phyloP scores from a whole-genome alignment of 2,888 invertebrate genomes.

The Amphipyra berbera region DNA sequence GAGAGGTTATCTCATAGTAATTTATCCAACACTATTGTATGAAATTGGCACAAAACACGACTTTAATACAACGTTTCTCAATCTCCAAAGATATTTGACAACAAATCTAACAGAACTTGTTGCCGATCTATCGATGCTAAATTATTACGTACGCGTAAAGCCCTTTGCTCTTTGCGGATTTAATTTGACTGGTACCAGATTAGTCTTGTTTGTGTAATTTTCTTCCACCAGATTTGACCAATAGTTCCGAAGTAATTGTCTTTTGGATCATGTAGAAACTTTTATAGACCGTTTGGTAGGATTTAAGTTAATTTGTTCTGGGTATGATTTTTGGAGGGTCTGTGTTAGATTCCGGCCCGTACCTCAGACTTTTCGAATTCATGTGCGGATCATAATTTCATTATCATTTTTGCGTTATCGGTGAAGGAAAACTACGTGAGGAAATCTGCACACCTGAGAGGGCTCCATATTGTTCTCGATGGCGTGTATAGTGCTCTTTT shows the following conservation, averaged over 20 bases:
- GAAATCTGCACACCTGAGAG: too few species aligned
- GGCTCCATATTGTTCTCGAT: too few species aligned
- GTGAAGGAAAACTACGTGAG: too few species aligned
- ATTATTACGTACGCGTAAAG: slow-evolving; percentile 19
- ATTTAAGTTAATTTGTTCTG: slow-evolving; percentile 19
- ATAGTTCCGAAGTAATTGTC: slow-evolving; percentile 19
- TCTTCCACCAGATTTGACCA: slow-evolving; percentile 11
- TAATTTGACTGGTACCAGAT: slow-evolving; percentile 27
- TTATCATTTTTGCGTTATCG: too few species aligned
- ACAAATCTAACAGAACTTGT: slow-evolving; percentile 34
- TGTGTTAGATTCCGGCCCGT: too few species aligned
- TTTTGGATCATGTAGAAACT: slow-evolving; percentile 35
- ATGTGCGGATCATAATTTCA: too few species aligned
- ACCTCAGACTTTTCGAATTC: too few species aligned
- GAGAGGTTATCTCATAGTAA: too few species aligned
- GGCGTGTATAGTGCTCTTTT: too few species aligned
- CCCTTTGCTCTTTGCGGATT: slow-evolving; percentile 35
- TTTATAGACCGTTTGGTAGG: slow-evolving; percentile 14
- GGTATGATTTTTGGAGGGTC: slow-evolving; percentile 3
- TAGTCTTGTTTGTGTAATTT: slow-evolving; percentile 21
- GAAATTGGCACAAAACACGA: background rate
- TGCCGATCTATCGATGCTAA: slow-evolving; percentile 24
- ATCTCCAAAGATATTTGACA: slow-evolving; percentile 24
- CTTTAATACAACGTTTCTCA: slow-evolving; percentile 8
- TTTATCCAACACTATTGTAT: background rate